phyloP scores from a whole-genome alignment of 1,140 invertebrate genomes.

The Yoshiicerus persimilis region DNA sequence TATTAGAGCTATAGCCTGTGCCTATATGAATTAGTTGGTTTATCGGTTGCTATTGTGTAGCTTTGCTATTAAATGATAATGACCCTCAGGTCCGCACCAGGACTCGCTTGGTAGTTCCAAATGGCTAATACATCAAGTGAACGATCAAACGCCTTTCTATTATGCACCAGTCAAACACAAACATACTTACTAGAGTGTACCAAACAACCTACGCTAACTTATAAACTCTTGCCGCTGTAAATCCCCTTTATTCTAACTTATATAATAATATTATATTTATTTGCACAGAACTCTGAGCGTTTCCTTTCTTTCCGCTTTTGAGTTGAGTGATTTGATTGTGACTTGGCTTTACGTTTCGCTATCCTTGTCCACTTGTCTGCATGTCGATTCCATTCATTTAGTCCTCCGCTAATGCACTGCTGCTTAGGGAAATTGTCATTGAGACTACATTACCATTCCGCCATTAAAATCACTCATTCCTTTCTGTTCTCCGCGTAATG shows the following conservation, averaged over 20 bases:
- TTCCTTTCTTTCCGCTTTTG: background rate
- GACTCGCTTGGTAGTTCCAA: background rate
- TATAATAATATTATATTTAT: background rate
- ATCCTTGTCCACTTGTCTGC: conserved; percentile 2
- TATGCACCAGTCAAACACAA: background rate
- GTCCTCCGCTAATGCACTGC: background rate
- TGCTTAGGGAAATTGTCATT: conserved; percentile 12
- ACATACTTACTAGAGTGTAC: background rate
- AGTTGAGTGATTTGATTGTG: background rate
- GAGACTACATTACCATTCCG: background rate
- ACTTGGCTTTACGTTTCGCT: background rate
- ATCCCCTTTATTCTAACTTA: background rate
- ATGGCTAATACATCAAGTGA: background rate
- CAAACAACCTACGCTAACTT: background rate
- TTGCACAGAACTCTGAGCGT: background rate
- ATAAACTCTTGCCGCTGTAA: background rate
- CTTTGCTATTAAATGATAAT: background rate
- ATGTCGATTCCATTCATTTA: background rate
- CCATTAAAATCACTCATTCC: background rate
- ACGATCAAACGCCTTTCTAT: background rate
- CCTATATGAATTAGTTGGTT: background rate
- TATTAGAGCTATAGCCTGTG: background rate
- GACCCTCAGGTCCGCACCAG: background rate
- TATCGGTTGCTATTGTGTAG: background rate
- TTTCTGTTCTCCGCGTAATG: background rate